Conservation (phyloP, 2,113 vertebrate genomes). For the Erythrolamprus reginae region DNA sequence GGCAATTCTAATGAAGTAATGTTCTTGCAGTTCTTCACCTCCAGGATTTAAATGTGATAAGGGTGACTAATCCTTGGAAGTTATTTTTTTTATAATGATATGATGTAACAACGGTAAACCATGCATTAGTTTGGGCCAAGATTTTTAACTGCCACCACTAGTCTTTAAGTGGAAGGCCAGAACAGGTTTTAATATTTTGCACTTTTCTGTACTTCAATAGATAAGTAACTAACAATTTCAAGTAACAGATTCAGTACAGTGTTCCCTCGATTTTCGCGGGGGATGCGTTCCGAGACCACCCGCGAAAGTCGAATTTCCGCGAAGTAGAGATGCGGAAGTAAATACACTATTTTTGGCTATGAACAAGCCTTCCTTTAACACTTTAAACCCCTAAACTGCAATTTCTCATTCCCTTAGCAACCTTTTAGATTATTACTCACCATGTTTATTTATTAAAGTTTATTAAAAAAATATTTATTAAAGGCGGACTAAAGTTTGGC, state of each 20-base stretch:
- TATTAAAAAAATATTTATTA: too few species aligned
- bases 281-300: too few species aligned
- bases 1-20: background rate
- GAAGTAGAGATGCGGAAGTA: too few species aligned
- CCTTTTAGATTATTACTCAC: too few species aligned
- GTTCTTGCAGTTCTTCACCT: background rate
- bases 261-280: too few species aligned
- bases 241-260: background rate
- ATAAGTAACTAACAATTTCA: constrained; percentile 29
- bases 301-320: too few species aligned
- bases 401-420: too few species aligned
- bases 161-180: constrained; percentile 23
- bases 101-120: background rate
- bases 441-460: too few species aligned
- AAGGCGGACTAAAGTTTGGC: too few species aligned
- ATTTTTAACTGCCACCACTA: background rate
- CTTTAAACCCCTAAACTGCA: too few species aligned
- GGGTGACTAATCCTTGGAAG: background rate
- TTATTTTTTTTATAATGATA: background rate
- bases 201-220: constrained; percentile 23
- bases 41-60: background rate
- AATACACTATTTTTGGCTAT: too few species aligned
- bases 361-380: too few species aligned
- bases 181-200: constrained; percentile 32
- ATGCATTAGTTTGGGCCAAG: background rate